A percentile compares a stretch with the other conserved stretches of the same genome.
phyloP scores from a whole-genome alignment of 2,113 vertebrate genomes.

The Oenanthe melanoleuca region DNA sequence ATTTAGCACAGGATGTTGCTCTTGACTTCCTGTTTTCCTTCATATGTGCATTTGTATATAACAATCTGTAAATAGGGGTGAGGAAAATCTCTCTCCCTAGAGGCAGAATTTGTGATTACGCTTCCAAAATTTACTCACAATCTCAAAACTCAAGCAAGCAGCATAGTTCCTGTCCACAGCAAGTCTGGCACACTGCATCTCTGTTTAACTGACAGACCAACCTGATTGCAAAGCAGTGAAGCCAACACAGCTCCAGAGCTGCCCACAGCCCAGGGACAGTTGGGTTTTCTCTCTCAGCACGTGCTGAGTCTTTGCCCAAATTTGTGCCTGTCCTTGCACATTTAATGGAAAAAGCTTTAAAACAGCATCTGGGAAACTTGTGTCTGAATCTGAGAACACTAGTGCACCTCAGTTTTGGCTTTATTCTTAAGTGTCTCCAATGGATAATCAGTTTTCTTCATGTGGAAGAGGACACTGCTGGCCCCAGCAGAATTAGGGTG shows the following conservation, averaged over 20 bases:
- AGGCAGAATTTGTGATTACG: not conserved
- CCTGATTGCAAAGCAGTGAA: not conserved
- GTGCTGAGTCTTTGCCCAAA: not conserved
- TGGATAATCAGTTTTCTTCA: not conserved
- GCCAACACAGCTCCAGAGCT: not conserved
- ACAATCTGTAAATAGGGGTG: not conserved
- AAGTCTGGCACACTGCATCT: not conserved
- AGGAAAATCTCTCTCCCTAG: not conserved
- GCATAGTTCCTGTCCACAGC: not conserved
- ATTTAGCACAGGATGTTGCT: not conserved
- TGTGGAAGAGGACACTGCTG: not conserved
- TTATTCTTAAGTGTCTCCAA: not conserved
- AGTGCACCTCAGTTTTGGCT: not conserved
- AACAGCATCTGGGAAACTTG: not conserved
- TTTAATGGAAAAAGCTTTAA: not conserved
- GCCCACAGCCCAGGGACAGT: not conserved
- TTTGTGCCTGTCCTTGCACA: not conserved
- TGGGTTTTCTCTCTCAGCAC: not conserved
- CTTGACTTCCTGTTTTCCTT: not conserved
- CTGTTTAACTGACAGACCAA: not conserved
- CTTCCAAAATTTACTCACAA: not conserved
- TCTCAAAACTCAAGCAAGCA: not conserved
- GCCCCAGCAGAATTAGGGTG: not conserved
- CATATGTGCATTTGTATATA: not conserved
- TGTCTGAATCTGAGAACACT: not conserved